Evolutionary conservation across 2,888 invertebrate genomes (phyloP), one percentile per base, ranked within the genome.

Genomic region (Drosophila setosimentum): DNA sequence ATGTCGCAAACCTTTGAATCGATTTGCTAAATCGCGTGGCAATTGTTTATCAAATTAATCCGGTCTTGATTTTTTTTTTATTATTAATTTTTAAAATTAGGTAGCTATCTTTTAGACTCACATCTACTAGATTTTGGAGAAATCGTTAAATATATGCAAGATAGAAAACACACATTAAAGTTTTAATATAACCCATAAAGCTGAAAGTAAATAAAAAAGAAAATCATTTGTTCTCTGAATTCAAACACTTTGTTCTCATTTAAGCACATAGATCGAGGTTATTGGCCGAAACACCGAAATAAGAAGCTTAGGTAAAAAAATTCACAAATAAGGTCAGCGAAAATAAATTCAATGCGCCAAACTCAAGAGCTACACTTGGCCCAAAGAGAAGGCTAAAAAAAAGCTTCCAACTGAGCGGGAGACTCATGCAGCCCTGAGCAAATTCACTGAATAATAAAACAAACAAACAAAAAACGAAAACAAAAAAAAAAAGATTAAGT

Each of bases 321-420:
- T 53, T 10, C 27, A 58, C 53, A 50, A 79, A 66, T 68, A 82
- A 68, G 83, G 80, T 83, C 76, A 71, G 54, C 66, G 59, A 68
- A 76, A 78, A 71, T 55, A 58, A 54, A 55, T 30, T 55, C 48
- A 75, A 48, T 45, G 55, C 66, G 63, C 50, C 27, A 65, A 33
- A 7, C 54, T 37, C 53, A 63, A 65, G 60, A 68, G 69, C 35
- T 29, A 57, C 74, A 78, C 82, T 78, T 78, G 73, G 68, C 73
- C 68, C 72, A 59, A 24, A 57, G 49, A 48, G 49, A 60, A 32
- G 21, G n/a, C 13, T 18, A 35, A 10, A 10, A 11, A 55, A 58
- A 57, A n/a, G 18, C 69, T 60, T 50, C 16, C 45, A 35, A 18
- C 40, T 27, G 29, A 13, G 58, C 65, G 76, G 65, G 57, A 60